Evolutionary conservation across 53 echinoderm and acorn worm species (phyloP), one percentile per base, ranked within the genome.

Genomic region (Echinarachnius parma): DNA sequence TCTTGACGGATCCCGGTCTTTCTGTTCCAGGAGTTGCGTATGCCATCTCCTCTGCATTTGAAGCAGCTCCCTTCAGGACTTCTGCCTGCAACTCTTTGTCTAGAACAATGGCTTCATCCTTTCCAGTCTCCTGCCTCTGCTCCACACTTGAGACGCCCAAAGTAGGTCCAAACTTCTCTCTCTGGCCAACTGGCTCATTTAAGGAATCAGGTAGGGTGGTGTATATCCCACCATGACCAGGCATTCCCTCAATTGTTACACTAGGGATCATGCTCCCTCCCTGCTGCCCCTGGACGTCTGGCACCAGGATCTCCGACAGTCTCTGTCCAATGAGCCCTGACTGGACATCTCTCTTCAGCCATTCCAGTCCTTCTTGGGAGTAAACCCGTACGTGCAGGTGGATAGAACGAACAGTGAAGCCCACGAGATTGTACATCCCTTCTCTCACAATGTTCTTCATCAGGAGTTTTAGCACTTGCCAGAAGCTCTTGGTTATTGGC

Each of bases 361-460:
- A 30, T 16, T 26, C 29, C 9, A 50, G 53, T 35, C 52, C 69
- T 23, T 52, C 52, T 0, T 30, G 16, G 21, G 33, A 33, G n/a
- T 68, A 52, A 32, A 68, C 69, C 50, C 30, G 49, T 34, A 68
- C 69, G 34, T 20, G 37, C 3, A 68, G 32, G 26, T 68, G 69
- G 25, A 68, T 68, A 18, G 69, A 68, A 52, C 34, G 32, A 0
- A 35, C 2, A 10, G 50, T 49, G 20, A 68, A 52, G 25, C 69
- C 69, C 2, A 20, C 22, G 16, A 68, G 53, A 32, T 29, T 31
- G 53, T 68, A 68, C 34, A 52, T 16, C 52, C 27, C 65, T 28
- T 44, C 45, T 28, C 65, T 64, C 34, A 21, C 61, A 3, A 61
- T 61, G 61, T 13, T 61, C 28, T 16, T 64, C 29, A n/a, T 31